Conservation (phyloP, 2,797 vertebrate genomes). For the Syncerus caffer region DNA sequence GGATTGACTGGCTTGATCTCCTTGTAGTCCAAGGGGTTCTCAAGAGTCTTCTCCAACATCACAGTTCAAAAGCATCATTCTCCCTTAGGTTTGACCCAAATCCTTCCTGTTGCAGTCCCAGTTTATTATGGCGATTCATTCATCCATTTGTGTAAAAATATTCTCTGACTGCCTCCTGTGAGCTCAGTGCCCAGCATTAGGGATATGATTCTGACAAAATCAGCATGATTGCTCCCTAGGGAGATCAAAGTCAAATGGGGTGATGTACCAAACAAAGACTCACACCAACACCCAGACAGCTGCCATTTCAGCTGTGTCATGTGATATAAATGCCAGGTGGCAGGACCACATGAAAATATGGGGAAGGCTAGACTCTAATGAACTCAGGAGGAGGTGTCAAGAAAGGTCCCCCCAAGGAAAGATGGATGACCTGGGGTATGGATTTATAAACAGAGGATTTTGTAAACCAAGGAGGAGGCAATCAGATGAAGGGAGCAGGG, state of each 20-base stretch:
- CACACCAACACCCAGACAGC: neutral
- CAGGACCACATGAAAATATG: neutral
- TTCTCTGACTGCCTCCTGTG: neutral
- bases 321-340: neutral
- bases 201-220: neutral
- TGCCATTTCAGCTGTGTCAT: neutral
- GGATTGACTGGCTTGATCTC: neutral
- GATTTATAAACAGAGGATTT: neutral
- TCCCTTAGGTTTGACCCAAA: neutral
- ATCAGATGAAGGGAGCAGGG: neutral
- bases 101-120: neutral
- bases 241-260: neutral
- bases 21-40: neutral
- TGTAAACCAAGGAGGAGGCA: neutral
- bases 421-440: neutral
- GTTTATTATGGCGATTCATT: neutral
- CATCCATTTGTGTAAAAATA: neutral
- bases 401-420: neutral
- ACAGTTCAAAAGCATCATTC: neutral
- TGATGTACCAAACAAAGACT: neutral
- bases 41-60: neutral
- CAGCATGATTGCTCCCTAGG: neutral
- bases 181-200: neutral
- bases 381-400: neutral
- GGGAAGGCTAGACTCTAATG: neutral